Evolutionary conservation across 2,797 vertebrate genomes (phyloP).

Genomic region (Melanogrammus aeglefinus): DNA sequence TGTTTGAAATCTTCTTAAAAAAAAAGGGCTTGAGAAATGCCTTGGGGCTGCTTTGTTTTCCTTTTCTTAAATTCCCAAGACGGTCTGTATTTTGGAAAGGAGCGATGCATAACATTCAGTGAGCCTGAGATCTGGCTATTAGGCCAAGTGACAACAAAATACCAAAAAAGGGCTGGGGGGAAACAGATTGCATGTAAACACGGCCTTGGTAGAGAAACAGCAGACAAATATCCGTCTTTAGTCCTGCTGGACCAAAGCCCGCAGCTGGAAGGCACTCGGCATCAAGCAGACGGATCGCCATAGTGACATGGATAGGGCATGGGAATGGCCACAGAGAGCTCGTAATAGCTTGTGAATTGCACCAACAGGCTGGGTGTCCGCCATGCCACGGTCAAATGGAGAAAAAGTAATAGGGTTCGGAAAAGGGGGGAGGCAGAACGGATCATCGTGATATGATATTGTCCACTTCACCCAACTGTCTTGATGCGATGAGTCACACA

Average conservation of each 20-base stretch:
- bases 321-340: conserved; percentile 47
- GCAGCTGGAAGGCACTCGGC: conserved; percentile 28
- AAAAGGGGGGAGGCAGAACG: background rate
- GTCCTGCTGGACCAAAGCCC: conserved; percentile 26
- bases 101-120: conserved; percentile 26
- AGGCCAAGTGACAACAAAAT: conserved; percentile 42
- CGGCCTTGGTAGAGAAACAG: conserved; percentile 29
- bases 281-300: conserved; percentile 21
- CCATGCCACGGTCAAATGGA: conserved; percentile 16
- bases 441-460: conserved; percentile 23
- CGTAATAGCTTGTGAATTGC: conserved; percentile 33
- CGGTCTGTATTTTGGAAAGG: conserved; percentile 15
- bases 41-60: background rate
- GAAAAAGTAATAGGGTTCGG: conserved; percentile 20
- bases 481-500: conserved; percentile 29
- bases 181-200: conserved; percentile 59
- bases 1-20: conserved; percentile 17
- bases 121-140: conserved; percentile 17
- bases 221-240: conserved; percentile 34
- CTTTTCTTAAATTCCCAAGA: conserved; percentile 1
- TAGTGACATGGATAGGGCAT: conserved; percentile 46
- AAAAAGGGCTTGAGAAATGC: background rate
- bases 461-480: conserved; percentile 23
- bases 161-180: conserved; percentile 34
- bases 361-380: conserved; percentile 23